Percentiles rank a stretch among this genome's conserved stretches.
phyloP scores from a whole-genome alignment of 2,797 vertebrate genomes.

The Oophaga sylvatica region DNA sequence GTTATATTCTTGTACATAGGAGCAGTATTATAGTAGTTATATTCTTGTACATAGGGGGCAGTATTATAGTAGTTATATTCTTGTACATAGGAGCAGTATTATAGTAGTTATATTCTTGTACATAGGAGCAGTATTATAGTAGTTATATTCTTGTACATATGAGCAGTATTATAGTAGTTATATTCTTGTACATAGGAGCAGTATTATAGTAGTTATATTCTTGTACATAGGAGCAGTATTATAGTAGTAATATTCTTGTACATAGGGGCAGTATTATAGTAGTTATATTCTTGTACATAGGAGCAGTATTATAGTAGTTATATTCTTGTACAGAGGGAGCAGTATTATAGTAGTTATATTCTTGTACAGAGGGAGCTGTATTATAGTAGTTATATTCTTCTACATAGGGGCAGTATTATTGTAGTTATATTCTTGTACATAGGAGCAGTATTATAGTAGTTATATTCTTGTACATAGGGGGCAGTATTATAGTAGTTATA shows the following conservation, averaged over 20 bases:
- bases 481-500: too few relatives aligned
- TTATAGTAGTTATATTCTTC: not conserved
- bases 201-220: too few relatives aligned
- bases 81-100: not conserved
- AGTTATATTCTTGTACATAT: too few relatives aligned
- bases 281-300: constrained; percentile 16
- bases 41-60: constrained; percentile 7
- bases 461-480: not conserved
- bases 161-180: too few relatives aligned
- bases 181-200: not conserved
- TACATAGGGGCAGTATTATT: too few relatives aligned
- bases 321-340: not conserved
- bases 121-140: too few relatives aligned
- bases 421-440: too few relatives aligned
- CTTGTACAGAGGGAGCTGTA: too few relatives aligned
- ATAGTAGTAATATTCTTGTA: constrained; percentile 18
- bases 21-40: constrained; percentile 19
- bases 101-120: too few relatives aligned
- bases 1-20: too few relatives aligned
- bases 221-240: too few relatives aligned
- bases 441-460: not conserved
- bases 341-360: too few relatives aligned
- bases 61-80: constrained; percentile 12
- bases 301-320: not conserved
- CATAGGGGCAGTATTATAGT: constrained; percentile 1